Evolutionary conservation across 2,888 invertebrate species (phyloP), one percentile per base, ranked within the genome.

Genomic region (Leptinotarsa juncta): DNA sequence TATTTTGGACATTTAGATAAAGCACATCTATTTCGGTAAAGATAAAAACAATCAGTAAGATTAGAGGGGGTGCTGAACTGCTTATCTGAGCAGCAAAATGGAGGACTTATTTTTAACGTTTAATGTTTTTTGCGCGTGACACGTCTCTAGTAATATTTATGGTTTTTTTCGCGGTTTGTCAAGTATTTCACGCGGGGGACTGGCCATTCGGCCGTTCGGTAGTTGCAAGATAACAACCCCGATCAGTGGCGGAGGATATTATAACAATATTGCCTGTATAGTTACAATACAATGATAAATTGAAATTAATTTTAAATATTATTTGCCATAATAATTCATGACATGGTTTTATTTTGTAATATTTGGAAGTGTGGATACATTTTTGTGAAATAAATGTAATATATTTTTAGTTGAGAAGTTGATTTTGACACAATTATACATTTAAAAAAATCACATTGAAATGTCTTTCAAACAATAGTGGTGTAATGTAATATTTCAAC

Each of bases 111-210:
- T 82, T 82, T 83, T 83, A 81, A 80, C 79, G 79, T 65, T 82
- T 83, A 82, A 83, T 82, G 81, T 81, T 82, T 83, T 77, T 82
- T 81, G 65, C 73, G 81, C 84, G 82, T 82, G 83, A 83, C 83
- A 81, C 78, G 81, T 81, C 78, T 62, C 71, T 77, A 81, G 80
- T 81, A 80, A 82, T 83, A 83, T 83, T 81, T 83, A 83, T 83
- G 78, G 82, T 20, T 79, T 83, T 83, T 82, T 82, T 81, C 81
- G 78, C 81, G 80, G 78, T 72, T 76, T 77, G 76, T 73, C 70
- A 77, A 70, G 78, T 79, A 79, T 81, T 80, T 78, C 76, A 78
- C 80, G 72, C 80, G 71, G 69, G 80, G 80, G 82, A 82, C 78
- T 70, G 53, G 65, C 51, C 72, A 67, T 70, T 72, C 71, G 70